Base-by-base conservation (phyloP, 2,113 vertebrate species). In the Gopherus evgoodei region DNA sequence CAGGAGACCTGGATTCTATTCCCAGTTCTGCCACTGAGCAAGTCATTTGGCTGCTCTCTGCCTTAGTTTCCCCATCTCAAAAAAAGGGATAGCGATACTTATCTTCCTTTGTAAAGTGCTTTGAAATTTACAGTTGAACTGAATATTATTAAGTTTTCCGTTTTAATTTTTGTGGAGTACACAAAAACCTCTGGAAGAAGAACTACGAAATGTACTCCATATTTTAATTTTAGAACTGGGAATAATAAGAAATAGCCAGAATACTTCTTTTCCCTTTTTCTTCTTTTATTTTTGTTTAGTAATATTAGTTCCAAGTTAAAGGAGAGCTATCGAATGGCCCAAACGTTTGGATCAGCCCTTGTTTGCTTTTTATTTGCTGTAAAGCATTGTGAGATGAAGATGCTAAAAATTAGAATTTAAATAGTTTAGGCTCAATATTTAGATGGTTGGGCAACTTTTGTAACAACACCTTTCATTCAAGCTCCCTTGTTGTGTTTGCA, bases 371-470 rank as follows among this genome's bases (percentile, higher is more conserved):
- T n/a, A 76, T 52, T 92, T 92, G 94, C 89, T 94, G 56, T 35
- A 72, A 81, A 42, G 72, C 85, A 4, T 4, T 52, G 38, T 88
- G 83, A 84, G 89, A 88, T 93, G 87, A 96, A 95, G 86, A 92
- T 90, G 87, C 94, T 95, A 92, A 96, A 94, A 96, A 90, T 90
- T 87, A 86, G 42, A 95, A 95, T 19, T 92, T 85, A 89, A 93
- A 89, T 79, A 93, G 87, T 84, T 95, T 44, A 83, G 94, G 91
- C 84, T 90, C 91, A 93, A 86, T 94, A 95, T 93, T 84, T 94
- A 59, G 27, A 29, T 29, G 57, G 57, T 59, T 59, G 13, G 92
- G 86, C 83, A 83, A 86, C 0, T 4, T 56, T 56, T 75, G 65
- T 84, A 87, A 53, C 52, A 75, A 59, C 50, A 93, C 85, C 56